A percentile compares a stretch with the other conserved stretches of the same genome.
These are phyloP conservation scores for Manduca sexta DNA, from an alignment of 1,140 invertebrate species.

Conservation along the genomic window DNA sequence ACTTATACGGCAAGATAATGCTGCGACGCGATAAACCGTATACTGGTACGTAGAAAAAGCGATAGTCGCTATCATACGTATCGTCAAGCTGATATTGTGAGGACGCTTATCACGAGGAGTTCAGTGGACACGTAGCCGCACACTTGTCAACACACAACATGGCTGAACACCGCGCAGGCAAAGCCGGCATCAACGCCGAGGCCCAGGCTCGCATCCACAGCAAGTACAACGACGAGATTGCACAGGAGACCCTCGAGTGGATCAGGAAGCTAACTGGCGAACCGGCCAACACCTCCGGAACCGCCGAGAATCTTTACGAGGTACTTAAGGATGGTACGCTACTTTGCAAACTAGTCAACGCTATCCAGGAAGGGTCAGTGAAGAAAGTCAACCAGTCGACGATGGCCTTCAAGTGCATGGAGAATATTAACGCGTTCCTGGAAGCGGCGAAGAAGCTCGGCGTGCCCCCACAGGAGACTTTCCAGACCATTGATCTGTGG, in stretches of 20 bases:
- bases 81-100: conserved; percentile 45
- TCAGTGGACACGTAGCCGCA: conserved; percentile 62
- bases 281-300: conserved; percentile 85
- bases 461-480: conserved; percentile 95
- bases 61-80: conserved; percentile 56
- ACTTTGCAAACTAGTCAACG: conserved; percentile 89
- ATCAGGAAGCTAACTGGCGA: conserved; percentile 88
- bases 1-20: conserved; percentile 41
- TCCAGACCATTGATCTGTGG: conserved; percentile 98
- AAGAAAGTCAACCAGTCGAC: conserved; percentile 91
- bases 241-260: conserved; percentile 92
- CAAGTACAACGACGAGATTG: conserved; percentile 95
- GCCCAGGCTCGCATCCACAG: conserved; percentile 83
- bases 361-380: conserved; percentile 84
- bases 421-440: conserved; percentile 97
- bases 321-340: conserved; percentile 88
- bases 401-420: conserved; percentile 99
- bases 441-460: conserved; percentile 89
- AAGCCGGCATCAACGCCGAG: conserved; percentile 66
- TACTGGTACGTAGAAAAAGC: conserved; percentile 32
- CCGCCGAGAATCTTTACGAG: conserved; percentile 92
- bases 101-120: conserved; percentile 48
- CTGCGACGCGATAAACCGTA: conserved; percentile 31
- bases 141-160: conserved; percentile 54
- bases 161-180: conserved; percentile 61